Conservation (phyloP, 1,140 invertebrate species). For the Belonocnema kinseyi region DNA sequence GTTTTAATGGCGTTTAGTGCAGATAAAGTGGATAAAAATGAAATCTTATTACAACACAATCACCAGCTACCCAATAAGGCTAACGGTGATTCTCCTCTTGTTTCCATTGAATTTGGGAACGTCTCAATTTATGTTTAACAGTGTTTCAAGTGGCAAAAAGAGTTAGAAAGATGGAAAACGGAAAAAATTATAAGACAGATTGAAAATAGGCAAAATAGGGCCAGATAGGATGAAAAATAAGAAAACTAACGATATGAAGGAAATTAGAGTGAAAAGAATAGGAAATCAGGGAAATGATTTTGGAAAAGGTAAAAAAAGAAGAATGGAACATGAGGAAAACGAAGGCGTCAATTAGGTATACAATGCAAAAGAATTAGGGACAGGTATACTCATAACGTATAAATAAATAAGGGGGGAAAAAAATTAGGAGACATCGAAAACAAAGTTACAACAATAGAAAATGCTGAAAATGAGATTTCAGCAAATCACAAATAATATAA, state of each 20-base stretch:
- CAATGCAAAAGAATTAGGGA: no score
- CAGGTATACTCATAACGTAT: no score
- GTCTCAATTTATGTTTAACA: constrained; percentile 17
- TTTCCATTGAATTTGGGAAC: constrained; percentile 18
- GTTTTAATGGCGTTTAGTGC: constrained; percentile 29
- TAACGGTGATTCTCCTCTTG: constrained; percentile 35
- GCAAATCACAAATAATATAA: no score
- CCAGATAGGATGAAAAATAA: neutral
- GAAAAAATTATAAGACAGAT: neutral
- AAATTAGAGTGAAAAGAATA: neutral
- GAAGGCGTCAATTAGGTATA: neutral
- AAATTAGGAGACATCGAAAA: no score
- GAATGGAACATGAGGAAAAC: neutral
- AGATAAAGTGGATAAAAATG: constrained; percentile 28
- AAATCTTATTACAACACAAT: constrained; percentile 28
- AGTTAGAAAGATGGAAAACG: constrained; percentile 13
- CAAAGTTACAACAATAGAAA: no score
- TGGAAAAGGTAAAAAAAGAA: neutral
- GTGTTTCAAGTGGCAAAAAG: neutral
- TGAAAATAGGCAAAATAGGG: neutral
- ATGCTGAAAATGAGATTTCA: no score
- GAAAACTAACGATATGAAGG: neutral
- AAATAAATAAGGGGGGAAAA: no score
- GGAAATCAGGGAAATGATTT: neutral
- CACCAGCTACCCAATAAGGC: constrained; percentile 24